Evolutionary conservation across 30 jellyfish, hydroid and myxozoan species (phyloP).

Genomic region (Hydractinia echinata): DNA sequence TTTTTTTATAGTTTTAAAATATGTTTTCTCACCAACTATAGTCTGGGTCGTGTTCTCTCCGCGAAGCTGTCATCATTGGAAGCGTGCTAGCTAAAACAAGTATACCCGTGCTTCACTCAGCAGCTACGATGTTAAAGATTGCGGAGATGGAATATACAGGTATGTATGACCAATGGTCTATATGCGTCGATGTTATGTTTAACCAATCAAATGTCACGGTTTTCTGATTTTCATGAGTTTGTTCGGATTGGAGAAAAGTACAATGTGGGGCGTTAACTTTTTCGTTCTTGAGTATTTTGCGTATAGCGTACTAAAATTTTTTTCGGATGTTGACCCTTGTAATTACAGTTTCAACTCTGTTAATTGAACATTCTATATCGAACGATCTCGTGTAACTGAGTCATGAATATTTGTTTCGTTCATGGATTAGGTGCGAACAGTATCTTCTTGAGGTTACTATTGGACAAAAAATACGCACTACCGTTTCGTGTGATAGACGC

Average conservation of each 20-base stretch:
- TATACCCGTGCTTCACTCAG: constrained; percentile 81
- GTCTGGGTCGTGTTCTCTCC: constrained; percentile 81
- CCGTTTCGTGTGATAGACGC: constrained; percentile 92
- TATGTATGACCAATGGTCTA: background rate
- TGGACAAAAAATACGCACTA: constrained; percentile 84
- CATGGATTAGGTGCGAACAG: constrained; percentile 59
- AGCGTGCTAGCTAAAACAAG: constrained; percentile 72
- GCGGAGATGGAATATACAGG: constrained; percentile 94
- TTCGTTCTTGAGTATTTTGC: too few species aligned
- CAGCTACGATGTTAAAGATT: constrained; percentile 85
- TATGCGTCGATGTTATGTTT: too few species aligned
- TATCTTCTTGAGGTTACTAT: constrained; percentile 55
- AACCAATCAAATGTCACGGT: too few species aligned
- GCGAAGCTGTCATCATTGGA: constrained; percentile 93
- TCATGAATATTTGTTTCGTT: background rate
- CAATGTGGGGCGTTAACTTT: too few species aligned
- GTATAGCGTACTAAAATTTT: too few species aligned
- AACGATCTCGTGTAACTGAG: too few species aligned
- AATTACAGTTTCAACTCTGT: too few species aligned
- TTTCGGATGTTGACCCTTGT: too few species aligned
- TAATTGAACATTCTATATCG: too few species aligned
- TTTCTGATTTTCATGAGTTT: too few species aligned
- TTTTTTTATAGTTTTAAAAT: background rate
- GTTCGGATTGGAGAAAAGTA: too few species aligned
- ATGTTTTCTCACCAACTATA: constrained; percentile 5